Percentiles rank a stretch among this genome's conserved stretches.
Evolutionary conservation across 2,888 invertebrate species (phyloP).

Genomic region (Timandra comae): DNA sequence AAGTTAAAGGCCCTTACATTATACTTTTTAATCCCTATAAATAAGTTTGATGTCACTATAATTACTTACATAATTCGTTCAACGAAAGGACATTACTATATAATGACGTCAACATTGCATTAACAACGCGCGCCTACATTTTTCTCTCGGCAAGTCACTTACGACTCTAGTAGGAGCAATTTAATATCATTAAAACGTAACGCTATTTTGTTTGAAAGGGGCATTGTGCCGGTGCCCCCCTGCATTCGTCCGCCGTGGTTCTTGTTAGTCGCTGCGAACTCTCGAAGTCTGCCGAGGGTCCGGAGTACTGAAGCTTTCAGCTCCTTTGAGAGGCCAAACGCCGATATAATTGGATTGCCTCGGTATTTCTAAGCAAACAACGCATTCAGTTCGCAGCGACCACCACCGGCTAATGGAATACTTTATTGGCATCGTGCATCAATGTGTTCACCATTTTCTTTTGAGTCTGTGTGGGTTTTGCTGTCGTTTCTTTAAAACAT

Average conservation of each 20-base stretch:
- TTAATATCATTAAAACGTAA: slow-evolving; percentile 1
- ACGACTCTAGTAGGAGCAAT: no score
- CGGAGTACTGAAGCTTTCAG: slow-evolving; percentile 28
- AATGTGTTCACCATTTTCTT: no score
- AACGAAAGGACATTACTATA: no score
- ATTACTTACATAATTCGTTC: no score
- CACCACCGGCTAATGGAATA: slow-evolving; percentile 16
- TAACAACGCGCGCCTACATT: no score
- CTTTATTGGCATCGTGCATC: slow-evolving; percentile 4
- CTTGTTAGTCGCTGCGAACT: slow-evolving; percentile 24
- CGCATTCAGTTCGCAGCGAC: slow-evolving; percentile 19
- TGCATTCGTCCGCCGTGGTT: slow-evolving; percentile 10
- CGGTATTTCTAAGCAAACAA: slow-evolving; percentile 40
- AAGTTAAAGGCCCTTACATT: no score
- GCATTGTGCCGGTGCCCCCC: slow-evolving; percentile 13
- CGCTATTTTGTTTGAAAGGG: slow-evolving; percentile 4
- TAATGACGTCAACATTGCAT: no score
- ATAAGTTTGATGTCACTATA: no score
- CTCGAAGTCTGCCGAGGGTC: slow-evolving; percentile 26
- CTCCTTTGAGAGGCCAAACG: slow-evolving; percentile 53
- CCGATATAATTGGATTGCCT: slow-evolving; percentile 66
- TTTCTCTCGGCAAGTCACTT: no score
- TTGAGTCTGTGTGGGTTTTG: no score
- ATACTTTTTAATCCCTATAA: no score
- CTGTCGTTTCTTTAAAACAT: no score